These are phyloP conservation scores for Mythimna vitellina DNA, from an alignment of 2,888 invertebrate species.

Conservation along the genomic window DNA sequence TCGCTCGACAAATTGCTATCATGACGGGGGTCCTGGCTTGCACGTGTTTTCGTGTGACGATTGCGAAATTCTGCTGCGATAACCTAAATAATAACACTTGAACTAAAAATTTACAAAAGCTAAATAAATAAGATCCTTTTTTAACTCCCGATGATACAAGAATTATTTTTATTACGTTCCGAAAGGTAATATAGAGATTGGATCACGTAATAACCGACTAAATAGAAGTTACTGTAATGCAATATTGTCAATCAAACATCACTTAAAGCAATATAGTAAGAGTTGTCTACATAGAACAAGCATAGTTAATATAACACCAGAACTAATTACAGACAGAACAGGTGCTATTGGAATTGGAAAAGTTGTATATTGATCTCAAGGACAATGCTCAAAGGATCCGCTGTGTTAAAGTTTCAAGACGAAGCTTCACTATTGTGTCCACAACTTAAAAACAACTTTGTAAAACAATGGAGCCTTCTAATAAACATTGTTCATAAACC, in stretches of 20 bases:
- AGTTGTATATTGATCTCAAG: conserved; percentile 32
- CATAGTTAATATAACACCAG: conserved; percentile 18
- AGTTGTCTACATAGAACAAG: conserved; percentile 11
- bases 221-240: conserved; percentile 3
- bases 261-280: conserved; percentile 13
- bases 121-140: background rate
- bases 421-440: conserved; percentile 33
- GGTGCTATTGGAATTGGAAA: conserved; percentile 32
- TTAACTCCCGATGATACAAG: background rate
- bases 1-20: conserved; percentile 48
- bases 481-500: conserved; percentile 43
- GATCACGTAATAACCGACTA: background rate
- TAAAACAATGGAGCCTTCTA: conserved; percentile 48
- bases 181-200: no score
- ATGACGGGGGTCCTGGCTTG: conserved; percentile 21
- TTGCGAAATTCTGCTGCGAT: conserved; percentile 8
- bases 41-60: conserved; percentile 8
- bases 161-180: background rate
- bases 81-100: background rate
- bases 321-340: conserved; percentile 36
- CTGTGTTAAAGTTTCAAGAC: conserved; percentile 4
- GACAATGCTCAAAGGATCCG: conserved; percentile 34
- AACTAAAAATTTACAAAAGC: background rate
- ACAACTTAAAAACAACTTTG: conserved; percentile 41
- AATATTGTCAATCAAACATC: conserved; percentile 14